Conservation (phyloP, 2,113 vertebrate species). For the Rutilus rutilus region DNA sequence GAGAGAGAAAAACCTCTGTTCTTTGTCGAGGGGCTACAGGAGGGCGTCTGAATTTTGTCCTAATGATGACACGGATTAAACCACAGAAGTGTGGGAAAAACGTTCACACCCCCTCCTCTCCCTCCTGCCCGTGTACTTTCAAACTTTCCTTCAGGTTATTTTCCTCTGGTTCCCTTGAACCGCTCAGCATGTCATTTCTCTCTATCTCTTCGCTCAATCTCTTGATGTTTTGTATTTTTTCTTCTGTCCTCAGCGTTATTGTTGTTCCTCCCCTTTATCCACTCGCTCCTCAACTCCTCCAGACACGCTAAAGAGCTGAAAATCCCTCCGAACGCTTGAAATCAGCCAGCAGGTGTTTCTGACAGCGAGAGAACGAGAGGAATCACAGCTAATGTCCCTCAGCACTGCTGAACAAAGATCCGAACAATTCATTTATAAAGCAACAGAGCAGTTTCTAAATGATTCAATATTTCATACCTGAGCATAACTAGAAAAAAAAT, state of each 20-base stretch:
- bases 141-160: slow-evolving; percentile 1
- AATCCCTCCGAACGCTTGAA: neutral
- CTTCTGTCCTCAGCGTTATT: neutral
- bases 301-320: slow-evolving; percentile 7
- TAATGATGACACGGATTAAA: slow-evolving; percentile 84
- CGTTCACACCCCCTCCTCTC: slow-evolving; percentile 43
- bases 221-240: neutral
- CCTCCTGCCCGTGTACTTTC: neutral
- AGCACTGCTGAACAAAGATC: neutral
- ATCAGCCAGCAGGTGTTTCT: slow-evolving; percentile 1
- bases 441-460: no score
- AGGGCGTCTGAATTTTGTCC: slow-evolving; percentile 79
- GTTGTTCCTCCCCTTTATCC: slow-evolving; percentile 11
- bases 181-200: neutral
- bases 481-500: neutral
- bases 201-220: neutral
- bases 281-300: slow-evolving; percentile 59
- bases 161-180: neutral
- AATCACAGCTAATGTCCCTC: neutral
- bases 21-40: slow-evolving; percentile 66
- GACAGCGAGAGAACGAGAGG: neutral
- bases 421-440: neutral
- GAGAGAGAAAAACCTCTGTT: slow-evolving; percentile 63
- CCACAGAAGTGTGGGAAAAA: slow-evolving; percentile 79
- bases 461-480: no score